phyloP scores from a whole-genome alignment of 1,140 invertebrate genomes.

The Plectus sambesii region DNA sequence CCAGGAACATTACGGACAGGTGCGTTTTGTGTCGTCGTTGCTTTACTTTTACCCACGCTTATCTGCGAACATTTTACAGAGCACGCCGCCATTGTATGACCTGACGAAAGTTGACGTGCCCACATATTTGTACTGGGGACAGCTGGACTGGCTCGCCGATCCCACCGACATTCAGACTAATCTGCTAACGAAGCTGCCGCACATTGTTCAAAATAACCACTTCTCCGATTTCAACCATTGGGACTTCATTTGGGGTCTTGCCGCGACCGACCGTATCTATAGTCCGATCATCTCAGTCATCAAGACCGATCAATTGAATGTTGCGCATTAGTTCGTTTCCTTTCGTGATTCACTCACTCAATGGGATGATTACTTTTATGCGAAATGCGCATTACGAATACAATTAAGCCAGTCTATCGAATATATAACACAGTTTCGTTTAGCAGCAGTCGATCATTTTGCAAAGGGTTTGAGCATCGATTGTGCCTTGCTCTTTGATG shows the following conservation, averaged over 20 bases:
- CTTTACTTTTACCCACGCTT: conserved; percentile 8
- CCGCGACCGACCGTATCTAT: conserved; percentile 29
- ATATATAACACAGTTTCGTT: too few species aligned
- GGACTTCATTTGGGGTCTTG: conserved; percentile 35
- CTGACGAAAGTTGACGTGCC: conserved; percentile 25
- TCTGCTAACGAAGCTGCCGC: conserved; percentile 14
- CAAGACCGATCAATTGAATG: too few species aligned
- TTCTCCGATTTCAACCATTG: conserved; percentile 36
- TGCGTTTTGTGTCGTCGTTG: too few species aligned
- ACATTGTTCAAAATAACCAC: conserved; percentile 20
- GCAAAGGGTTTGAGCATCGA: too few species aligned
- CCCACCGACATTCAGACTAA: conserved; percentile 28
- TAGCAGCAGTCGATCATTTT: too few species aligned
- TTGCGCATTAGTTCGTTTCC: too few species aligned
- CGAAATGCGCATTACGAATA: too few species aligned
- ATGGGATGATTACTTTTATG: too few species aligned
- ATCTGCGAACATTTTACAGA: conserved; percentile 16
- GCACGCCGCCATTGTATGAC: conserved; percentile 34
- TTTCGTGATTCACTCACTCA: too few species aligned
- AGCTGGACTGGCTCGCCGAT: conserved; percentile 37
- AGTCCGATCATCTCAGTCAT: conserved; percentile 26
- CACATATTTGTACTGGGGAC: conserved; percentile 36
- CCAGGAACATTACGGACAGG: conserved; percentile 15
- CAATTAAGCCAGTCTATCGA: too few species aligned
- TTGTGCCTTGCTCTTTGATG: too few species aligned